Evolutionary conservation across 2,113 vertebrate species (phyloP), one percentile per base, ranked within the genome.

Genomic region (Alligator sinensis): DNA sequence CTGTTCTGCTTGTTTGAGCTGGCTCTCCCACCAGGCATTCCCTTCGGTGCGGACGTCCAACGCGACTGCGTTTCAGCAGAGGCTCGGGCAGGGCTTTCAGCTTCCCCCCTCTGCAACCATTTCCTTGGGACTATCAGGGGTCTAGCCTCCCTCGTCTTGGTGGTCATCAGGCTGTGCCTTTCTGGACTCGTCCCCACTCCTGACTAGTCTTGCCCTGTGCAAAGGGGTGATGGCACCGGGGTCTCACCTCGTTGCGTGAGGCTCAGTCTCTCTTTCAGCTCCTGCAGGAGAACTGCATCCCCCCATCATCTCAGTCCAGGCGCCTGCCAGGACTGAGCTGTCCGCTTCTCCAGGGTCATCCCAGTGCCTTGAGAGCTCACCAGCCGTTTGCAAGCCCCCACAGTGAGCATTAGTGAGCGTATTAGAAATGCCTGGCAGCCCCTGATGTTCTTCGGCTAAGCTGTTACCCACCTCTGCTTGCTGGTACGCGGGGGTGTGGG

Each of bases 41-140:
- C 59, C 54, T 60, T 74, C 79, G 12, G 30, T 54, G 12, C 27
- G 80, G 77, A 13, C 24, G n/a, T 57, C 34, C 47, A 30, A 3
- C 7, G 15, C 0, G 1, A 18, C 11, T 28, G 17, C 61, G 21
- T 13, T 55, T 0, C 0, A 16, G 55, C 28, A 75, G 76, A 72
- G 66, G 8, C 22, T 86, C 28, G 84, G 13, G 60, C 6, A 25
- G 24, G 30, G 80, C 1, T 2, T 27, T 4, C 0, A 2, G 63
- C 79, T 86, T 74, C 92, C 47, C 66, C 14, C 2, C 0, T 2
- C n/a, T 87, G 47, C 72, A 74, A 47, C 0, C 1, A 80, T 24
- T 21, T 89, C 21, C 63, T 66, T 30, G 30, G 72, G 82, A 11
- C 34, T 57, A 38, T 11, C 34, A 34, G 34, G 34, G 34, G 4